Evolutionary conservation across 2,888 invertebrate genomes (phyloP).

Genomic region (Caprella mutica): DNA sequence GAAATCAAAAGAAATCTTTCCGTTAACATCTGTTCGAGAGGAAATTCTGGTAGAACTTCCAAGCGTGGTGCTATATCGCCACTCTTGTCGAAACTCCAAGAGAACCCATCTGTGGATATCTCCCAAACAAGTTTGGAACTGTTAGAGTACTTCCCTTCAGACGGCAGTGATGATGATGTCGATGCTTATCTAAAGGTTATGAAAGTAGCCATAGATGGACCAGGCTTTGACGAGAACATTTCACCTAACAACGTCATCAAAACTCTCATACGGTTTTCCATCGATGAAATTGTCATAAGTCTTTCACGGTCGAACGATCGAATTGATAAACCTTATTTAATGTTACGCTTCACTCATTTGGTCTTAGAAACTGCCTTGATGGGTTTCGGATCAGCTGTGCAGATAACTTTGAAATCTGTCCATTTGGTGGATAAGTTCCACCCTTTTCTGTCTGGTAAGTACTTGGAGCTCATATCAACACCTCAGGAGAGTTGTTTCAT

Average conservation of each 20-base stretch:
- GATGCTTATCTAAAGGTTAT: slow-evolving; percentile 59
- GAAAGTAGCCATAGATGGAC: slow-evolving; percentile 51
- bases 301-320: slow-evolving; percentile 54
- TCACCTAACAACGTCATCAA: slow-evolving; percentile 64
- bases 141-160: slow-evolving; percentile 47
- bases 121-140: slow-evolving; percentile 35
- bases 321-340: slow-evolving; percentile 59
- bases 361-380: slow-evolving; percentile 61
- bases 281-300: slow-evolving; percentile 58
- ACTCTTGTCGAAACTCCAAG: too few relatives aligned
- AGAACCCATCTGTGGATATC: slow-evolving; percentile 27
- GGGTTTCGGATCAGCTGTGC: slow-evolving; percentile 65
- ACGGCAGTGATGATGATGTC: slow-evolving; percentile 58
- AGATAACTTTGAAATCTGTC: slow-evolving; percentile 54
- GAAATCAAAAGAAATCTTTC: not conserved
- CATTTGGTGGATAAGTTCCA: slow-evolving; percentile 64
- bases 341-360: slow-evolving; percentile 56
- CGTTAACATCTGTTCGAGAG: too few relatives aligned
- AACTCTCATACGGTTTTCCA: slow-evolving; percentile 55
- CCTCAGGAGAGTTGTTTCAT: slow-evolving; percentile 47
- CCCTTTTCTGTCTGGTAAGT: slow-evolving; percentile 59
- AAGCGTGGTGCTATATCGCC: too few relatives aligned
- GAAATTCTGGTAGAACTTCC: too few relatives aligned
- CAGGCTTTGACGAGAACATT: slow-evolving; percentile 70
- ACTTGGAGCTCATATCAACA: slow-evolving; percentile 60